A percentile compares a stretch with the other conserved stretches of the same genome.
These are phyloP conservation scores for Lithophane socia DNA, from an alignment of 2,888 invertebrate genomes.

Conservation along the genomic window DNA sequence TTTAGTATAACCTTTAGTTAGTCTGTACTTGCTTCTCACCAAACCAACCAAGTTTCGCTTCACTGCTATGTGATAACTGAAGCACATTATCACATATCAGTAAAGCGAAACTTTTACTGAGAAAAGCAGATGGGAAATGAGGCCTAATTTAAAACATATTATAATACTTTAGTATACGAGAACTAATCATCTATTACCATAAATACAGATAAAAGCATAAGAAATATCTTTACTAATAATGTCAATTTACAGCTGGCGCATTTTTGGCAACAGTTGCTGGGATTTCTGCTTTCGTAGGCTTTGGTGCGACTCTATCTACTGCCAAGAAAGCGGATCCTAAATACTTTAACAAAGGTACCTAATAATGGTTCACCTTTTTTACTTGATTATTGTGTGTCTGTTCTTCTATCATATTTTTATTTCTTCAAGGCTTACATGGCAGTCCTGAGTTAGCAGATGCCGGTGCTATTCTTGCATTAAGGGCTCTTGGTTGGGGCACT, in stretches of 20 bases:
- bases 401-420: background rate
- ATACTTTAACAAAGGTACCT: constrained; percentile 93
- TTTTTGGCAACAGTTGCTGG: constrained; percentile 94
- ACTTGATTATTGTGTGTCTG: background rate
- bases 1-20: constrained; percentile 28
- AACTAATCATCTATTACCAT: background rate
- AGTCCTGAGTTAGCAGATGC: constrained; percentile 92
- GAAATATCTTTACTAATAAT: background rate
- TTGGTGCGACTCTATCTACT: constrained; percentile 94
- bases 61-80: background rate
- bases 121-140: background rate
- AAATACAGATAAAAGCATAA: background rate
- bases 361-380: constrained; percentile 17
- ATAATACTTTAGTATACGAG: background rate
- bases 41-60: no score
- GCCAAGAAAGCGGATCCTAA: constrained; percentile 95
- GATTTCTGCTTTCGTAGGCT: constrained; percentile 95
- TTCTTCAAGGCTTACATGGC: constrained; percentile 88
- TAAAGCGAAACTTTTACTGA: no score
- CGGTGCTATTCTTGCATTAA: constrained; percentile 94
- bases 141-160: background rate
- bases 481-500: constrained; percentile 97
- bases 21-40: background rate
- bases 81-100: no score
- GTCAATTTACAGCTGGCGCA: constrained; percentile 90